A percentile compares a stretch with the other conserved stretches of the same genome.
These are phyloP conservation scores for Latrodectus elegans DNA, from an alignment of 2,888 invertebrate species.

Conservation along the genomic window DNA sequence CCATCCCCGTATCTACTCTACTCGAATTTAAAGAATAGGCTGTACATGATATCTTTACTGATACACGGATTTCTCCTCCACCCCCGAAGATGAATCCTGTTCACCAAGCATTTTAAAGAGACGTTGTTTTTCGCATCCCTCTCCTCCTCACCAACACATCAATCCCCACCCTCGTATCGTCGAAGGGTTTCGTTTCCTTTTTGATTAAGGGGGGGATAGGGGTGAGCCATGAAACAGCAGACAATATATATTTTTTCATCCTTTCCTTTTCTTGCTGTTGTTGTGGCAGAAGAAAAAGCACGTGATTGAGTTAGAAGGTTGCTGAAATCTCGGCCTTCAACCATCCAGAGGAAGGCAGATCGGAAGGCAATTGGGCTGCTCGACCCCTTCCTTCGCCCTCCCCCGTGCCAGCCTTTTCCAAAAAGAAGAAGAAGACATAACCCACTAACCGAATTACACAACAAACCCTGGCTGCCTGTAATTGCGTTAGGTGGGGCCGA, in stretches of 20 bases:
- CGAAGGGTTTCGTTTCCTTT: constrained; percentile 8
- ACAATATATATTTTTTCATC: background rate
- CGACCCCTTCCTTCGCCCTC: constrained; percentile 13
- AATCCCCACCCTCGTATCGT: background rate
- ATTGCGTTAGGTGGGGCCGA: constrained; percentile 66
- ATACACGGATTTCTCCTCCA: background rate
- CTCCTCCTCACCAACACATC: constrained; percentile 4
- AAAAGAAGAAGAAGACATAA: constrained; percentile 56
- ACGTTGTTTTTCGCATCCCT: constrained; percentile 9
- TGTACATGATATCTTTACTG: constrained; percentile 30
- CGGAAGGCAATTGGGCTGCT: constrained; percentile 53
- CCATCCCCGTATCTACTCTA: too few relatives aligned
- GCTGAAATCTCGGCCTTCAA: constrained; percentile 65
- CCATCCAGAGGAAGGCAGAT: constrained; percentile 45
- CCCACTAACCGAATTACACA: constrained; percentile 69
- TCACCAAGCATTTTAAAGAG: constrained; percentile 40
- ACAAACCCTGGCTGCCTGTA: constrained; percentile 65
- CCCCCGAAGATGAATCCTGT: background rate
- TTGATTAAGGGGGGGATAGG: background rate
- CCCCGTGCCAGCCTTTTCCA: background rate
- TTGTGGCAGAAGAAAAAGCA: constrained; percentile 25
- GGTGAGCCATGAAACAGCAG: background rate
- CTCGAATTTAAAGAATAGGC: too few relatives aligned
- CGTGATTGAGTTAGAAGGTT: constrained; percentile 66
- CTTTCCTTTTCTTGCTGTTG: constrained; percentile 18